phyloP scores from a whole-genome alignment of 2,113 vertebrate species.

The Onychostoma macrolepis region DNA sequence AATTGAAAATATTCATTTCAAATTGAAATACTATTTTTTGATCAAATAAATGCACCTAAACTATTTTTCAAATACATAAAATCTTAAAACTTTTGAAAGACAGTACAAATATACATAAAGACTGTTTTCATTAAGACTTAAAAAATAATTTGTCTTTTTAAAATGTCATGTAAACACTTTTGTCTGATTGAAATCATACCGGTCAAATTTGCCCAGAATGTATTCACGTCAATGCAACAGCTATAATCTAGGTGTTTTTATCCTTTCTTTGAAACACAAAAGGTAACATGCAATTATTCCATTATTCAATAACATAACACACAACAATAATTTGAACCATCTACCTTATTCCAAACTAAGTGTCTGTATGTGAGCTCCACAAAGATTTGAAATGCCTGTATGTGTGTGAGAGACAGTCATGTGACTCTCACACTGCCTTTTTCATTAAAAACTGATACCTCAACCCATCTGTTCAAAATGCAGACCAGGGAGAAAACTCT shows the following conservation, averaged over 20 bases:
- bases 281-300: background rate
- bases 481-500: background rate
- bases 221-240: background rate
- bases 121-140: background rate
- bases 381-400: background rate
- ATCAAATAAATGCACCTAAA: background rate
- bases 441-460: conserved; percentile 71
- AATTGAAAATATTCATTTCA: background rate
- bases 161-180: background rate
- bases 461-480: conserved; percentile 72
- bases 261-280: background rate
- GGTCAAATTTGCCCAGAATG: background rate
- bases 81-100: background rate
- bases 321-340: background rate
- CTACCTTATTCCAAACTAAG: background rate
- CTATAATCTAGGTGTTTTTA: background rate
- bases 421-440: conserved; percentile 51
- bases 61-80: background rate
- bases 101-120: too few relatives aligned
- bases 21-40: background rate
- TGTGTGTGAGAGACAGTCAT: conserved; percentile 11
- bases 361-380: background rate
- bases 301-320: background rate
- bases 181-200: background rate
- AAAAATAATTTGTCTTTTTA: background rate